phyloP scores from a whole-genome alignment of 2,113 vertebrate species.

The Chelonoidis abingdonii region DNA sequence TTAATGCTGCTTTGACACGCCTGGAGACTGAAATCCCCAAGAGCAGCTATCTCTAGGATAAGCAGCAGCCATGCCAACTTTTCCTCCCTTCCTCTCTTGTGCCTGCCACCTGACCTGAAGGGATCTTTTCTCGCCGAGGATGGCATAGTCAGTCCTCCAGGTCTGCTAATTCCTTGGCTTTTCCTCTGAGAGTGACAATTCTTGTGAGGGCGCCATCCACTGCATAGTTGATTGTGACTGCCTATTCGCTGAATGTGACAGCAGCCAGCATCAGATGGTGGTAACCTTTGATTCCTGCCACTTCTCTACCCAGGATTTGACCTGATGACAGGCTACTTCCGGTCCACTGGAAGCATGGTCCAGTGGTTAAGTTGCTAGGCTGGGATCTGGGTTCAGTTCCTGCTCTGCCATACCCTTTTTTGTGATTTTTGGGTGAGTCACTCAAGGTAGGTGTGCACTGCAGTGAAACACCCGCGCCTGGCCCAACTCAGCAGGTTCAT shows the following conservation, averaged over 20 bases:
- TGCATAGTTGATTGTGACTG: background rate
- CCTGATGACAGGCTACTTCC: background rate
- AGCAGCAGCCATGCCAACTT: background rate
- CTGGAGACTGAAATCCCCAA: background rate
- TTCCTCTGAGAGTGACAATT: background rate
- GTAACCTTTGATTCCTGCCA: background rate
- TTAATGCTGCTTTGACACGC: background rate
- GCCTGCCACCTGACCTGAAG: background rate
- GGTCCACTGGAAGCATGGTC: background rate
- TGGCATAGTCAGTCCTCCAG: no score
- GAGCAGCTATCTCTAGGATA: background rate
- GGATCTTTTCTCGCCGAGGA: background rate
- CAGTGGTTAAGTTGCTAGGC: background rate
- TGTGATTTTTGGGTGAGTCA: background rate
- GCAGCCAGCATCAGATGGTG: rapidly evolving
- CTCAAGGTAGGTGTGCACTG: background rate
- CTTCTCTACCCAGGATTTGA: background rate
- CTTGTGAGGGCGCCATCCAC: background rate
- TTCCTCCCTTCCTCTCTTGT: no score
- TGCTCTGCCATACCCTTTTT: background rate
- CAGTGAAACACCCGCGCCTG: background rate
- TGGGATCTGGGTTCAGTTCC: background rate
- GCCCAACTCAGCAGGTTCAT: background rate
- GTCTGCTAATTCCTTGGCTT: background rate
- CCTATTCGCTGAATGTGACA: background rate